Evolutionary conservation across 2,797 vertebrate genomes (phyloP).

Genomic region (Oreortyx pictus): DNA sequence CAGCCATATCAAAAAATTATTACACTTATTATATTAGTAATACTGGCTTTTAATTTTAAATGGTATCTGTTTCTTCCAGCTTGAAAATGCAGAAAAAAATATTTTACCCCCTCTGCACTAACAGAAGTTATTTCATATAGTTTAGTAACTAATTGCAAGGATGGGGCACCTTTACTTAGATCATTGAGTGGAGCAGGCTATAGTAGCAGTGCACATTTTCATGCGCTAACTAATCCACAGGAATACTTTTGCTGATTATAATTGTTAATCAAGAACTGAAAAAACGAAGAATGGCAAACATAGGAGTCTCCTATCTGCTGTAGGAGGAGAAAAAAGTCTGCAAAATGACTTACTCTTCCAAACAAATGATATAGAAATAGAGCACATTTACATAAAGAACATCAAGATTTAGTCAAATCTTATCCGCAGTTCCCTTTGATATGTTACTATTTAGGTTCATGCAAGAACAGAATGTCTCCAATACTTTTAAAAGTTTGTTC

Average conservation of each 20-base stretch:
- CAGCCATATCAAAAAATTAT: not conserved
- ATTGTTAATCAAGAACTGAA: not conserved
- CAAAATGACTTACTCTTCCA: not conserved
- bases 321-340: not conserved
- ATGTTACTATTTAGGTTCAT: conserved; percentile 25
- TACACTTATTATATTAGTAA: conserved; percentile 32
- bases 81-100: not conserved
- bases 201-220: not conserved
- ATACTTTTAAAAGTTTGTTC: conserved; percentile 25
- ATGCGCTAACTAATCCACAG: not conserved
- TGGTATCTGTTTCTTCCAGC: not conserved
- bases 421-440: conserved; percentile 24
- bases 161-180: not conserved
- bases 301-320: not conserved
- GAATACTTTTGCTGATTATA: not conserved
- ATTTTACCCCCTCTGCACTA: not conserved
- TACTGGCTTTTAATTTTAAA: conserved; percentile 45
- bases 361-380: not conserved
- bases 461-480: conserved; percentile 23
- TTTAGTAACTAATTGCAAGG: not conserved
- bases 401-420: conserved; percentile 34
- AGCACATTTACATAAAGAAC: conserved; percentile 15
- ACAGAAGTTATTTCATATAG: not conserved
- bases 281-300: not conserved
- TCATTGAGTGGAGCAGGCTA: not conserved